Base-by-base conservation (phyloP, 2,797 vertebrate genomes). In the Aulostomus chinensis region DNA sequence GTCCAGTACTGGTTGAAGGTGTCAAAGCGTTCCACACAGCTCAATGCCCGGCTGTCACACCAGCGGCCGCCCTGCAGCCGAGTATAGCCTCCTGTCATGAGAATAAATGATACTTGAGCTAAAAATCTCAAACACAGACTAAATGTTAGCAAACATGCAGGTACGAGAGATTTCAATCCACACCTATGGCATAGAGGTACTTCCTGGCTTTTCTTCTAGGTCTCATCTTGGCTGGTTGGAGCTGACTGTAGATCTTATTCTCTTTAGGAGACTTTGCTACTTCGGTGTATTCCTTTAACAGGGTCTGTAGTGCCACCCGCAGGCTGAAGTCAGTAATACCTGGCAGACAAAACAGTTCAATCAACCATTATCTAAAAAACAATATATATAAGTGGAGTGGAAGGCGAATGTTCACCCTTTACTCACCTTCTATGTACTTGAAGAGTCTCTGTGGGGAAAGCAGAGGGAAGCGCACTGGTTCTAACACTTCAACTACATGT, bases 1-100 rank as follows among this genome's bases (percentile, higher is more conserved):
- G 96, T 98, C 97, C 97, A 99, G 83, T 95, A 98, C 76, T 97
- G 96, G 82, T 94, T 97, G 84, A 99, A 99, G 6, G 96, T 98
- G 80, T 99, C 97, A 16, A 98, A 98, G 36, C 96, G 90, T 62
- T 99, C 97, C 49, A 99, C 96, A 2, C 96, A 98, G 71, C 97
- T 98, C 54, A 99, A 80, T 2, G 96, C 94, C 69, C 96, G 89
- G 72, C 95, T 98, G 79, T 99, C 97, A 43, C 93, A 97, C 96
- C 96, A 98, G 33, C 96, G 94, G 2, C 93, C 96, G 0, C 96
- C 96, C 58, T 98, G 96, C 65, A 98, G 83, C 6, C 96, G 93
- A 6, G 94, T 99, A 84, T 98, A 99, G 17, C 97, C 97, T 54
- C 97, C 96, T 99, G 81, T 0, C 10, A 15, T 0, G 3, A 35